Percentiles rank a stretch among this genome's conserved stretches.
Conservation (phyloP, 2,888 invertebrate genomes). For the Glyphotaelius pellucidus region DNA sequence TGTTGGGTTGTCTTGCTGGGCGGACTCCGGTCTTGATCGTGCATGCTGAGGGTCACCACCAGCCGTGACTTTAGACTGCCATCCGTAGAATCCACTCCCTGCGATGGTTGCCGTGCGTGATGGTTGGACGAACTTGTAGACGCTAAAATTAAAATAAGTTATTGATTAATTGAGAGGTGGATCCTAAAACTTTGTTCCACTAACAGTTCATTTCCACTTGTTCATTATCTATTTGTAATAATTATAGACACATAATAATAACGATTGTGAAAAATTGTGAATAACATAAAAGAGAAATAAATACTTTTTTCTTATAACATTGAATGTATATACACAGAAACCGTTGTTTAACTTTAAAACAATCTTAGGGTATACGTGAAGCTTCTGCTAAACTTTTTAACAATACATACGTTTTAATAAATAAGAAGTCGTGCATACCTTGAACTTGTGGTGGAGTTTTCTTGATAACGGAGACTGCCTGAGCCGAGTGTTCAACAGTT, state of each 20-base stretch:
- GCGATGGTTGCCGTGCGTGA: conserved; percentile 28
- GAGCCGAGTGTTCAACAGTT: conserved; percentile 39
- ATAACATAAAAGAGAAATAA: too few species aligned
- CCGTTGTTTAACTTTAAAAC: too few species aligned
- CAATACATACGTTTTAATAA: not conserved
- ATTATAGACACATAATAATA: too few species aligned
- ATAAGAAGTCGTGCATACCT: not conserved
- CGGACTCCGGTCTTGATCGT: conserved; percentile 71
- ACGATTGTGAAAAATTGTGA: too few species aligned
- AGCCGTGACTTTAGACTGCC: conserved; percentile 68
- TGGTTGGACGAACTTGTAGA: conserved; percentile 39
- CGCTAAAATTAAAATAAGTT: conserved; percentile 12
- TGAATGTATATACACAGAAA: too few species aligned
- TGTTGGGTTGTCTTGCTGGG: conserved; percentile 54
- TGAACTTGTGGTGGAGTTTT: conserved; percentile 38
- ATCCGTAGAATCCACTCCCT: conserved; percentile 39
- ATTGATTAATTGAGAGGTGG: not conserved
- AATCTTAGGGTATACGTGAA: too few species aligned
- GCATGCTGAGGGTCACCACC: conserved; percentile 71
- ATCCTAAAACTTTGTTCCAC: not conserved
- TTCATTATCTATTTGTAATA: too few species aligned
- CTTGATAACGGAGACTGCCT: conserved; percentile 18
- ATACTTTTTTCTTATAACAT: too few species aligned
- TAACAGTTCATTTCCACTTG: too few species aligned
- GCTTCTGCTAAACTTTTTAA: not conserved